A percentile compares a stretch with the other conserved stretches of the same genome.
These are phyloP conservation scores for Augochlorella aurata DNA, from an alignment of 2,888 invertebrate species.

Conservation along the genomic window DNA sequence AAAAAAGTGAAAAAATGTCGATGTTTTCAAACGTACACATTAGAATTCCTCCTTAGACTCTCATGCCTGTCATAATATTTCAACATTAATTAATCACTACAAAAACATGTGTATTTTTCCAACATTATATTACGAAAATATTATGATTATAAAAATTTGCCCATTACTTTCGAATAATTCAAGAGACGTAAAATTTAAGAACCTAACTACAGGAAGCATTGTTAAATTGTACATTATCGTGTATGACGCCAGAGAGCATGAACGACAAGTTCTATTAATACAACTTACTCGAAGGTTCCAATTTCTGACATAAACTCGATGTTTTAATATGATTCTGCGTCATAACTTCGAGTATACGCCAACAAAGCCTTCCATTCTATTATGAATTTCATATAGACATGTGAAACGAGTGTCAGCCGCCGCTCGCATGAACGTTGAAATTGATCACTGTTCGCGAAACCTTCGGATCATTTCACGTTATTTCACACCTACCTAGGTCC, in stretches of 20 bases:
- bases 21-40: no score
- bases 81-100: no score
- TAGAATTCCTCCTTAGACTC: no score
- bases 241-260: background rate
- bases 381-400: background rate
- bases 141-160: no score
- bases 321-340: background rate
- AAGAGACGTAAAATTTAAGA: no score
- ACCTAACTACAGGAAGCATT: background rate
- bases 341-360: conserved; percentile 1
- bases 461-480: conserved; percentile 15
- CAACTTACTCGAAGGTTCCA: background rate
- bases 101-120: no score
- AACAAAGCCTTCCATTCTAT: conserved; percentile 6
- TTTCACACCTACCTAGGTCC: conserved; percentile 16
- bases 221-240: background rate
- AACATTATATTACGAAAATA: no score
- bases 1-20: no score
- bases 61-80: no score
- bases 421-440: conserved; percentile 18
- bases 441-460: conserved; percentile 14
- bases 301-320: background rate
- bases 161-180: no score
- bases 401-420: background rate
- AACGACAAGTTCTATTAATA: background rate